phyloP scores from a whole-genome alignment of 2,888 invertebrate genomes.

The Bombylius discolor region DNA sequence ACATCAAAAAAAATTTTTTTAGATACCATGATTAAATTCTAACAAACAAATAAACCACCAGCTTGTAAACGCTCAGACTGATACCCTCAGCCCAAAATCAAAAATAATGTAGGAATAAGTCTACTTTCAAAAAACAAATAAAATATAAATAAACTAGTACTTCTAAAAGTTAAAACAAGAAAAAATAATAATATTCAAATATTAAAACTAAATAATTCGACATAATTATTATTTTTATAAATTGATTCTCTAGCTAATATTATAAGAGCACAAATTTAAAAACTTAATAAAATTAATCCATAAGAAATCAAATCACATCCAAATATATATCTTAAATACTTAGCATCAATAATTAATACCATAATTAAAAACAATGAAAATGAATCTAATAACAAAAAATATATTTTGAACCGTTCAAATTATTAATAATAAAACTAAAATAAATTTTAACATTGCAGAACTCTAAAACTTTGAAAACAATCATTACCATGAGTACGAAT shows the following conservation, averaged over 20 bases:
- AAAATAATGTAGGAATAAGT: constrained; percentile 51
- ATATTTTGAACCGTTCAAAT: constrained; percentile 42
- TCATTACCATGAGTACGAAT: constrained; percentile 51
- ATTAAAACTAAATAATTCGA: constrained; percentile 41
- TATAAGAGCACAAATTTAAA: constrained; percentile 49
- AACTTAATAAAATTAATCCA: constrained; percentile 42
- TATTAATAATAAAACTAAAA: constrained; percentile 39
- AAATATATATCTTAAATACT: constrained; percentile 38
- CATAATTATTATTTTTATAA: constrained; percentile 38
- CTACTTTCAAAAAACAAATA: constrained; percentile 59
- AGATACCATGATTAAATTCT: too few relatives aligned
- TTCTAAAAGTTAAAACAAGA: constrained; percentile 45
- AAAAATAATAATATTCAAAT: constrained; percentile 41
- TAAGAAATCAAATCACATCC: constrained; percentile 42
- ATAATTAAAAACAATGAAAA: constrained; percentile 37
- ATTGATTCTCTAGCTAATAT: constrained; percentile 42
- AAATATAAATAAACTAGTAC: constrained; percentile 48
- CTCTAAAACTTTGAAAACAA: constrained; percentile 47
- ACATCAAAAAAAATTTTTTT: too few relatives aligned
- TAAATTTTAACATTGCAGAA: constrained; percentile 46
- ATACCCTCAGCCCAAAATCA: constrained; percentile 55
- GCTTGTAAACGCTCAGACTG: constrained; percentile 56
- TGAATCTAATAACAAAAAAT: constrained; percentile 40
- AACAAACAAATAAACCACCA: constrained; percentile 48
- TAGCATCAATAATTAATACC: constrained; percentile 31